Evolutionary conservation across 2,888 invertebrate species (phyloP), one percentile per base, ranked within the genome.

Genomic region (Tetropium fuscum): DNA sequence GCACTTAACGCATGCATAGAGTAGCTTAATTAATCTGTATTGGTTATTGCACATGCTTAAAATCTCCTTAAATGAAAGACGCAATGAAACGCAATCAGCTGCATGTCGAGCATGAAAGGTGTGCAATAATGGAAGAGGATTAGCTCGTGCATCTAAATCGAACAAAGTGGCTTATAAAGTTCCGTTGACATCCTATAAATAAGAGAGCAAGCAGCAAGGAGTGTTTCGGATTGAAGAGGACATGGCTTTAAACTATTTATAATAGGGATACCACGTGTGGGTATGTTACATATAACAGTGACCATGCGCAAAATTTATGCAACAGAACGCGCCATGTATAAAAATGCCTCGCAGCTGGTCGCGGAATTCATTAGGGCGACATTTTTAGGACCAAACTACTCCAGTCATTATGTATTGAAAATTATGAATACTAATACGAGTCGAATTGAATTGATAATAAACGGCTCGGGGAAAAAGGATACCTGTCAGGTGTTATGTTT

Each of bases 331-430:
- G 67, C 64, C 72, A 59, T 69, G 73, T 72, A 75, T 70, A 76
- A 76, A 75, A 75, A 76, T 70, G 73, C 72, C 74, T 73, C 75
- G 69, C 77, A 77, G 77, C 75, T 78, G 78, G 76, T 73, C 70
- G 71, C 71, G 58, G 75, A 78, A 77, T 78, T 78, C 78, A 78
- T 77, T 76, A 76, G 73, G 72, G 71, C 69, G 75, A 77, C 76
- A 74, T 72, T 77, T 74, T 74, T 76, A 78, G 75, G 75, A 73
- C 75, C 73, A 76, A 74, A 73, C 76, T 73, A 75, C 75, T 72
- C 69, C 66, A 62, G 67, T 71, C 74, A 70, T 75, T 75, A 72
- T 72, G 71, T 72, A 75, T 74, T 64, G 72, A 70, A 71, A 75
- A 76, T 75, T 76, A 75, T 77, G 73, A 76, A 76, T 74, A 68